Base-by-base conservation (phyloP, 2,797 vertebrate species). In the Mustela erminea region DNA sequence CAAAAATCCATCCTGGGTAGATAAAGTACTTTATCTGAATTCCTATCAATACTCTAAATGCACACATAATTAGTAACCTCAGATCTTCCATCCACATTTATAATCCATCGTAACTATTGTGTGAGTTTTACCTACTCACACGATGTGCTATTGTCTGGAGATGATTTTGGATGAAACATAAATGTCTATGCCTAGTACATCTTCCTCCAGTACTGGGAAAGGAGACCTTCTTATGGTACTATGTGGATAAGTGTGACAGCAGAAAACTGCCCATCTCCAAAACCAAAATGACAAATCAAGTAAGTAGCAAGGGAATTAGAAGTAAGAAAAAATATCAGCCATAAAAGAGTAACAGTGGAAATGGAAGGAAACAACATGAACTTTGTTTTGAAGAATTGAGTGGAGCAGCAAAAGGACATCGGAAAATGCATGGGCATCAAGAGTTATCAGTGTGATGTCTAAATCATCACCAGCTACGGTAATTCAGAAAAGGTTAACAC, bases 401-500 rank as follows among this genome's bases (percentile, higher is more conserved):
- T 94, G n/a, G 35, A 74, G 9, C 74, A n/a, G 17, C 78, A 68
- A 87, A 14, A 86, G 32, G 12, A 82, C 27, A 66, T 29, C 56
- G 13, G 60, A 87, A 96, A 91, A 84, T 41, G 43, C 64, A 84
- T 4, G n/a, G n/a, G 64, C 17, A 17, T 46, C 13, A 93, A 56
- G 25, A 93, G 18, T 29, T 49, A 89, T 27, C 70, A 43, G 49
- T 75, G 56, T 52, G 46, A 66, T 72, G 13, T 74, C 25, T 82
- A 94, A 85, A 93, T 68, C 75, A 74, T 68, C 74, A 64, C 25
- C 38, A 94, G 75, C 29, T 58, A 78, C 11, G 93, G 32, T 23
- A 95, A 60, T 87, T 93, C 54, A 72, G 78, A 82, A 93, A 83
- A 41, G 52, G 82, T 93, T 98, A 98, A 94, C 35, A 84, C 5